Conservation (phyloP, 1,140 invertebrate genomes). For the Ruditapes philippinarum region DNA sequence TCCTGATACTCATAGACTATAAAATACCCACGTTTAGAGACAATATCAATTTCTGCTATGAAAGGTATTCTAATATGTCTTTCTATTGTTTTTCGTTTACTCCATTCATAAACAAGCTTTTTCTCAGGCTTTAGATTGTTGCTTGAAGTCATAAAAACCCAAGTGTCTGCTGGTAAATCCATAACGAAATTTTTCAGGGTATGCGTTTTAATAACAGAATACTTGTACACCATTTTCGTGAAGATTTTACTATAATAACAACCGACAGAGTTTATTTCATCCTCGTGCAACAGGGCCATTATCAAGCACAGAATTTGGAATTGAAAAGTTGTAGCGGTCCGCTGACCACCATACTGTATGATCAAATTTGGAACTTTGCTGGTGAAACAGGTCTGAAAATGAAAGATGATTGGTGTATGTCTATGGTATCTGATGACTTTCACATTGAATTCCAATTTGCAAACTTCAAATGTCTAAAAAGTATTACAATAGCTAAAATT, state of each 20-base stretch:
- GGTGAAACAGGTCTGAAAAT: too few relatives aligned
- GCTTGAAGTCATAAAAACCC: neutral
- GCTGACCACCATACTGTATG: neutral
- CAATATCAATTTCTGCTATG: neutral
- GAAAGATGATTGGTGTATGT: too few relatives aligned
- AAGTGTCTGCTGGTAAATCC: neutral
- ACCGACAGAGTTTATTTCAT: neutral
- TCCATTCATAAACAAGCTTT: neutral
- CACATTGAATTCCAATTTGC: too few relatives aligned
- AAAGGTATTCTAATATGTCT: neutral
- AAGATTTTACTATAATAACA: neutral
- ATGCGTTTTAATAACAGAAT: neutral
- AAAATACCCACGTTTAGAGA: neutral
- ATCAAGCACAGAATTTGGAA: neutral
- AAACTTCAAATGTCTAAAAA: too few relatives aligned
- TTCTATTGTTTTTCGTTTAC: neutral
- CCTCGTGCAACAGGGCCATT: neutral
- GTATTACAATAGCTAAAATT: too few relatives aligned
- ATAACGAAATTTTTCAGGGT: neutral
- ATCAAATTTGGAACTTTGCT: neutral
- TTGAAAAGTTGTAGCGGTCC: neutral
- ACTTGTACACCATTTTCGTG: neutral
- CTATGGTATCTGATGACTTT: too few relatives aligned
- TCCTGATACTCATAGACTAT: neutral
- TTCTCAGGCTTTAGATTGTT: neutral